These are phyloP conservation scores for Drosophila arizonae DNA, from an alignment of 1,140 invertebrate genomes.

Conservation along the genomic window DNA sequence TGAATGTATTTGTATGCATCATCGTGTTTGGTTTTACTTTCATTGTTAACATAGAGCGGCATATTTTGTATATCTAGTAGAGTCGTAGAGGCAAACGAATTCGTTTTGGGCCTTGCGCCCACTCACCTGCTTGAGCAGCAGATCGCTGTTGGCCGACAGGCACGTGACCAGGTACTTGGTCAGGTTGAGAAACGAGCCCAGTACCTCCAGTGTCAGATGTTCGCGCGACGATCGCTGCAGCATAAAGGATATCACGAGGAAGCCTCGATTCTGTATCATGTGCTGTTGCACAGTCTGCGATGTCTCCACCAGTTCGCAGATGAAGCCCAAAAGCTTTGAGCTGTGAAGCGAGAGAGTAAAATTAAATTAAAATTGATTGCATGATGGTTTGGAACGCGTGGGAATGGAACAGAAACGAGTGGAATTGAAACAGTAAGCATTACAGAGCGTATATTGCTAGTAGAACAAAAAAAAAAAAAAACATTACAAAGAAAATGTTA, in stretches of 20 bases:
- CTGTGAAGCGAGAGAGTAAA: constrained; percentile 84
- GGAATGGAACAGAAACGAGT: background rate
- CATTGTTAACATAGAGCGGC: constrained; percentile 33
- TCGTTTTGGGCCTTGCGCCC: constrained; percentile 12
- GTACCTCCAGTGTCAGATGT: constrained; percentile 96
- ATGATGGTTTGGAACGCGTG: background rate
- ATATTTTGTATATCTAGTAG: background rate
- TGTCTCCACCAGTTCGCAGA: constrained; percentile 98
- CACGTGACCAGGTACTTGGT: constrained; percentile 98
- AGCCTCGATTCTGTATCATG: constrained; percentile 97
- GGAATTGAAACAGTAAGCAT: background rate
- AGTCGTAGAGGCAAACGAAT: background rate
- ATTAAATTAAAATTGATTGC: background rate
- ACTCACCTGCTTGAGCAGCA: constrained; percentile 95
- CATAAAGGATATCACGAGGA: constrained; percentile 98
- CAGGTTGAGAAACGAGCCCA: constrained; percentile 95
- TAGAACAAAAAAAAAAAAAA: too few relatives aligned
- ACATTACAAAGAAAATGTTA: too few relatives aligned
- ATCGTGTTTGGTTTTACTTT: background rate
- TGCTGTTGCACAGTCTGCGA: constrained; percentile 99
- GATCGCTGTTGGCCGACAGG: constrained; percentile 95
- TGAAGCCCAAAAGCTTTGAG: constrained; percentile 97
- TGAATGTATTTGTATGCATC: background rate
- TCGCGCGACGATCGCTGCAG: constrained; percentile 96
- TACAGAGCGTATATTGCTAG: background rate